Base-by-base conservation (phyloP, 2,113 vertebrate species). In the Irena cyanogastra region DNA sequence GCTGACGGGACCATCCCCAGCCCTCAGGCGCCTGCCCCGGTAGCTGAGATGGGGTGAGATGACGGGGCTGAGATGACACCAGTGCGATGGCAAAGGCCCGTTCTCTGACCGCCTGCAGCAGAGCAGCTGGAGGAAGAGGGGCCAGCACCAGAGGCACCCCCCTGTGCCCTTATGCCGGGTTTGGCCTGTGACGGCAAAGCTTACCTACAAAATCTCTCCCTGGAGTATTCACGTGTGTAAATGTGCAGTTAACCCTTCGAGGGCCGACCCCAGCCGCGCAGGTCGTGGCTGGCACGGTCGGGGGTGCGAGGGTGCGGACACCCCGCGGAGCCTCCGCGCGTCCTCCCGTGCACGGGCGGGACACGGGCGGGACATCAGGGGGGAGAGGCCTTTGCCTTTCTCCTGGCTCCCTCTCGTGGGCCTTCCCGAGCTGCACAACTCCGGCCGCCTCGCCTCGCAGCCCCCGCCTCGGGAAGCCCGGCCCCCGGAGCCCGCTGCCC, bases 341-440 rank as follows among this genome's bases (percentile, higher is more conserved):
- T 42, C 72, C 37, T 54, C 13, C 35, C 35, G n/a, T n/a, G n/a
- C 33, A 71, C 23, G 4, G 4, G 1, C n/a, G n/a, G n/a, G n/a
- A n/a, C n/a, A n/a, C n/a, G n/a, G n/a, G n/a, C n/a, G n/a, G n/a
- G n/a, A n/a, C n/a, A n/a, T n/a, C n/a, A n/a, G n/a, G n/a, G n/a
- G n/a, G 13, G 24, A 11, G 70, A 16, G 9, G 61, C 53, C 22
- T 22, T 95, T 76, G 68, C 95, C 68, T 83, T 94, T 27, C 95
- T 69, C 72, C 87, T n/a, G 93, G 96, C 97, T 93, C 96, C 97
- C 95, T 94, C 97, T 97, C 88, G 95, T 94, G 97, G 97, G 37
- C 82, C 21, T 71, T 61, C 33, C 50, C 31, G 4, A 56, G 4
- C 80, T 63, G 76, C 65, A 49, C 91, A 89, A 1, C 47, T 6